Base-by-base conservation (phyloP, 2,113 vertebrate genomes). In the Hyla sarda region DNA sequence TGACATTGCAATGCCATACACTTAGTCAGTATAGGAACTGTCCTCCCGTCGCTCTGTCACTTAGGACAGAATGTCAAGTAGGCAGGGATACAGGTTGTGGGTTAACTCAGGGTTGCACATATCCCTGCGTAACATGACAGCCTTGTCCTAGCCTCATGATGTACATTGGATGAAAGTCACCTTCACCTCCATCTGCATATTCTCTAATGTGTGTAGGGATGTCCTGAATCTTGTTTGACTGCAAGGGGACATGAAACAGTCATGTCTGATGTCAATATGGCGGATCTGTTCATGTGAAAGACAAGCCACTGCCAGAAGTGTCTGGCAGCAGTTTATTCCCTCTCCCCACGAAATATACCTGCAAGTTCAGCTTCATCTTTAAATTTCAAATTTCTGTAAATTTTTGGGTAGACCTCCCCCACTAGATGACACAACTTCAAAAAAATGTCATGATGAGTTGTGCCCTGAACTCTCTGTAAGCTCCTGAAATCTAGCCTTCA, bases 401-500 rank as follows among this genome's bases (percentile, higher is more conserved):
- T 71, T 21, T 69, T 71, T 32, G 12, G 11, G 2, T 65, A 65
- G 25, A 2, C 25, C 25, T 62, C 10, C 3, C 2, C 58, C 30
- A 69, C 34, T 37, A 10, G 67, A 23, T 37, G 19, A 71, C 32
- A 21, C 67, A 37, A 71, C 17, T 1, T 41, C 2, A 48, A 72
- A 69, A 69, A 47, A 74, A 74, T 47, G 23, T 74, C 5, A 48
- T 13, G n/a, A 74, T 48, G 23, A 47, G 25, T 47, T 48, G 25
- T 76, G n/a, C 25, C 73, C 25, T 76, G 73, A 76, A 50, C 47
- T 48, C 16, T 76, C 10, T 16, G 1, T 71, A 23, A 76, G 45
- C 73, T 76, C 54, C 13, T 80, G 41, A 80, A 60, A 80, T 79
- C 54, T 41, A 41, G 21, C 19, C 54, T 60, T 60, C n/a, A n/a